These are phyloP conservation scores for Zaprionus gabonicus DNA, from an alignment of 1,140 invertebrate genomes.

Conservation along the genomic window DNA sequence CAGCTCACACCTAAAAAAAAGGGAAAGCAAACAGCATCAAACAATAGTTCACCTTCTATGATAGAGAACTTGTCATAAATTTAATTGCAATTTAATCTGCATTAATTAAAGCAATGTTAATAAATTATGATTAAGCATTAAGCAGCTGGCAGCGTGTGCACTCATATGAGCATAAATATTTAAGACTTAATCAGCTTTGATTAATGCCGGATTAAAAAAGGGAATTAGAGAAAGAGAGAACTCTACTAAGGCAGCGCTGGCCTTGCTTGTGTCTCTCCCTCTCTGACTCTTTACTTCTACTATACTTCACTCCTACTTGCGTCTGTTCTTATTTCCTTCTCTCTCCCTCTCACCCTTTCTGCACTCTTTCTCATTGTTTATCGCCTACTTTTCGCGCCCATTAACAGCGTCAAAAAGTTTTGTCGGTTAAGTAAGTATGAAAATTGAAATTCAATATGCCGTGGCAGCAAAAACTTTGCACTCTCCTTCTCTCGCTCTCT, in stretches of 20 bases:
- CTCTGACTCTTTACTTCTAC: neutral
- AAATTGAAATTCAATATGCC: conserved; percentile 60
- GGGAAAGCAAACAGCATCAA: neutral
- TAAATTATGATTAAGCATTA: conserved; percentile 26
- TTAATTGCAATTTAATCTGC: conserved; percentile 67
- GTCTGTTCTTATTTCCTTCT: neutral
- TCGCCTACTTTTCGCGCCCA: neutral
- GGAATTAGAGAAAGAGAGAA: neutral
- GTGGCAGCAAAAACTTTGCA: conserved; percentile 35
- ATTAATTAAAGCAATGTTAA: conserved; percentile 54
- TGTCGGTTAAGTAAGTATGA: conserved; percentile 39
- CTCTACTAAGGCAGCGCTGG: neutral
- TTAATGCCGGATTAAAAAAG: neutral
- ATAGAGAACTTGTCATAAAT: conserved; percentile 45
- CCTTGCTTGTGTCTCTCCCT: neutral
- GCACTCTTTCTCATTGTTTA: neutral
- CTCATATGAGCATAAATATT: conserved; percentile 14
- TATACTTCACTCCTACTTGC: neutral
- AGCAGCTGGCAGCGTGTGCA: neutral
- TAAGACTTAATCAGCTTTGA: conserved; percentile 25
- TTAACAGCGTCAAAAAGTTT: conserved; percentile 34
- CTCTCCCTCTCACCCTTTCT: neutral
- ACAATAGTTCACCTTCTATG: conserved; percentile 13
- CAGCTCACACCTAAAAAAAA: conserved; percentile 30
- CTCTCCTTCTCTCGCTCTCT: neutral